phyloP scores from a whole-genome alignment of 2,113 vertebrate genomes.

The Chrysemys picta region DNA sequence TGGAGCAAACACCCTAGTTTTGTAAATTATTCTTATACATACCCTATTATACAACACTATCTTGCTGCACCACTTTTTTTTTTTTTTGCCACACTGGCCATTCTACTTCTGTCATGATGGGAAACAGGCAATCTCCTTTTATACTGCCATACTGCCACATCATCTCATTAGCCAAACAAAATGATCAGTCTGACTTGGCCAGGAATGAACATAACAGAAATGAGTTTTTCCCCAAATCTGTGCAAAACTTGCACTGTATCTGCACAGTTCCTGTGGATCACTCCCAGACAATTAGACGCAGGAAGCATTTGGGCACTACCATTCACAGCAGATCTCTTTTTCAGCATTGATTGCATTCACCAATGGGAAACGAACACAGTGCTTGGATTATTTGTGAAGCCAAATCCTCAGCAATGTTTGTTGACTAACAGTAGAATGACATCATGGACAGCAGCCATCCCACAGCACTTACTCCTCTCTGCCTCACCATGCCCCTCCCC shows the following conservation, averaged over 20 bases:
- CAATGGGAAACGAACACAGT: neutral
- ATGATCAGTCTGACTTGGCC: neutral
- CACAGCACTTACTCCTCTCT: too few relatives aligned
- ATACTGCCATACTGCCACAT: neutral
- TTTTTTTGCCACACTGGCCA: neutral
- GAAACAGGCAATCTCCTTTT: neutral
- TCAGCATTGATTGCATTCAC: neutral
- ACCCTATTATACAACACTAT: neutral
- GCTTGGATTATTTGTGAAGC: neutral
- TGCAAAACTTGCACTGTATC: neutral
- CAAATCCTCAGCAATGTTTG: neutral
- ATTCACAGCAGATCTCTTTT: neutral
- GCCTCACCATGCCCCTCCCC: too few relatives aligned
- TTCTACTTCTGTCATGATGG: neutral
- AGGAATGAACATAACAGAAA: neutral
- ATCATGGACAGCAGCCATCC: too few relatives aligned
- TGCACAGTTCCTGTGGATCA: neutral
- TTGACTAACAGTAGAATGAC: neutral
- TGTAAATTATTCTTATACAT: neutral
- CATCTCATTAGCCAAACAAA: neutral
- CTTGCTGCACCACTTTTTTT: neutral
- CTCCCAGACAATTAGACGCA: neutral
- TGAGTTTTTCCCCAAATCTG: accelerated
- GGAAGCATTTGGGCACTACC: neutral
- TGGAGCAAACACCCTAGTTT: neutral